These are phyloP conservation scores for Mola mola DNA, from an alignment of 2,113 vertebrate species.

Conservation along the genomic window DNA sequence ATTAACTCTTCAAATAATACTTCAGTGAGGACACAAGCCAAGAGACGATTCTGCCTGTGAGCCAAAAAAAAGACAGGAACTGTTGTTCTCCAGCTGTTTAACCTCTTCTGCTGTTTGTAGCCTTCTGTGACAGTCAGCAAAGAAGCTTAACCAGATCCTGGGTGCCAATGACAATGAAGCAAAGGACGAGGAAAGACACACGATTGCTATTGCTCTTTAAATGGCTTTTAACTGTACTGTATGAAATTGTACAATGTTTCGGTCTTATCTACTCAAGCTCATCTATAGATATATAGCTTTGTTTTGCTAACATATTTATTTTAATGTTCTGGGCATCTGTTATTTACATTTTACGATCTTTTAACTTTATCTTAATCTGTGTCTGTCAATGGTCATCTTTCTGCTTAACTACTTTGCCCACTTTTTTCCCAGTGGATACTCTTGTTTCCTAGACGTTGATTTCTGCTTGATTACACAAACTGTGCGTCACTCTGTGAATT, in stretches of 20 bases:
- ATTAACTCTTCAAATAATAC: conserved; percentile 29
- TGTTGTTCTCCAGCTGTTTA: conserved; percentile 68
- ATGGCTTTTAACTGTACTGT: conserved; percentile 12
- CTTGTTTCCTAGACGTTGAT: conserved; percentile 70
- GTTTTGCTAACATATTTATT: conserved; percentile 4
- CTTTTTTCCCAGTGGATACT: conserved; percentile 62
- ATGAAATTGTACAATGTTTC: no score
- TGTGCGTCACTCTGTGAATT: conserved; percentile 66
- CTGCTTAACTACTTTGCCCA: conserved; percentile 48
- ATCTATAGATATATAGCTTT: conserved; percentile 12
- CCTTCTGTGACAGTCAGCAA: conserved; percentile 57
- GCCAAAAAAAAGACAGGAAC: conserved; percentile 48
- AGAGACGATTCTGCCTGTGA: conserved; percentile 30
- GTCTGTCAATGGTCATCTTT: conserved; percentile 51
- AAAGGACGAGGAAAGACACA: conserved; percentile 12
- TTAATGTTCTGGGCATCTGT: conserved; percentile 28
- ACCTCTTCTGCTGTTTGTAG: conserved; percentile 68
- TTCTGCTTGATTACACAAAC: conserved; percentile 74
- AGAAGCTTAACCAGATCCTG: conserved; percentile 62
- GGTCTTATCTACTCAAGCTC: conserved; percentile 6
- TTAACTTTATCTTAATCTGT: conserved; percentile 61
- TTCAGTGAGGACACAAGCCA: conserved; percentile 23
- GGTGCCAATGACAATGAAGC: conserved; percentile 39
- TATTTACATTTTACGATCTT: conserved; percentile 35
- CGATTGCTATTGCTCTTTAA: conserved; percentile 35